Base-by-base conservation (phyloP, 1,140 invertebrate genomes). In the Vanessa tameamea region DNA sequence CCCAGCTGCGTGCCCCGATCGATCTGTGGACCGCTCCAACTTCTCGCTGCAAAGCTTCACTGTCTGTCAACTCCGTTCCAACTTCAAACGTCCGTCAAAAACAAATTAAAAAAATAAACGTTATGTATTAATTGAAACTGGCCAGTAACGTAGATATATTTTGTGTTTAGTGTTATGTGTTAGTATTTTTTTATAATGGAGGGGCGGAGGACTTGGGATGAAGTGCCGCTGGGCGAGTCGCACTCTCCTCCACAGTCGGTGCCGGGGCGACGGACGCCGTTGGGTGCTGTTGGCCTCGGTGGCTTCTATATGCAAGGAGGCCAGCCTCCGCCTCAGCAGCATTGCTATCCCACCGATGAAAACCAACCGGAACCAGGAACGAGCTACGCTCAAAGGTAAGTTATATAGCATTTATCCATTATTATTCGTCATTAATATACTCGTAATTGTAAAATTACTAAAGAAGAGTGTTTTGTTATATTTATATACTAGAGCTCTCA, bases 241-340 rank as follows among this genome's bases (percentile, higher is more conserved):
- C 92, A 93, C 59, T 94, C 94, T 72, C 94, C 92, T 83, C 94
- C 93, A 72, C 94, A 93, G 80, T 94, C 91, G 82, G 94, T 95
- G 71, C 95, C 95, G n/a, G 96, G 96, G 23, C 87, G 96, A 76
- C 93, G 97, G 76, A 97, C 96, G 71, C 97, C 97, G 20, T 85
- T 97, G 64, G 96, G 96, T 9, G 95, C 96, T n/a, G 96, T 97
- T 7, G 96, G 96, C 14, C 93, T 97, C 8, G 96, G 96, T 23
- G 96, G 96, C 15, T 97, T 97, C 88, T 97, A 97, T 89, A 94
- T 95, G 80, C 94, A 95, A 84, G 93, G 94, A 68, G 90, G 92
- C 59, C 94, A 95, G 89, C 92, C 95, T 79, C 93, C 94, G 78
- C 94, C 78, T 87, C 94, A 74, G 77, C 88, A 89, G 69, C 91